Evolutionary conservation across 37 sponge, comb jelly and placozoan genomes (phyloP), one percentile per base, ranked within the genome.

Genomic region (Ianthella basta): DNA sequence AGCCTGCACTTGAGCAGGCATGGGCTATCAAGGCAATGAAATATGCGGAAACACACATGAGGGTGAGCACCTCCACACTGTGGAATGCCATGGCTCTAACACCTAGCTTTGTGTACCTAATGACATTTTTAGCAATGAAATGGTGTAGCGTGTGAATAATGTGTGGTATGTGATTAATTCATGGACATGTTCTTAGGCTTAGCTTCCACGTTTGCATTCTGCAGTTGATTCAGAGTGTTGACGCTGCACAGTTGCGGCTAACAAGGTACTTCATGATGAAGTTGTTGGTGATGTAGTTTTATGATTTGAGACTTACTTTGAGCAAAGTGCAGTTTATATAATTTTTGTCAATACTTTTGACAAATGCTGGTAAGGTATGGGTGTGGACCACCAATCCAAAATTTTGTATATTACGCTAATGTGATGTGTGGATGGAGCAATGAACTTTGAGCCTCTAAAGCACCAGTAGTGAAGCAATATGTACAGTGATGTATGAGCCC

Each of bases 41-140:
- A 20, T 92, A 96, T 85, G 91, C 96, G 54, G 93, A 96, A 72
- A 90, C 93, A 66, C 93, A 96, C 80, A 87, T 92, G 78, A 96
- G 88, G 83, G 91, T 95, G n/a, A 0, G 67, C 20, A 27, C 29
- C 19, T 56, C 0, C 35, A 50, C 33, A 55, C 18, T 56, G 55
- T 24, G 0, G 50, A 3, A 44, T 44, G 50, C 50, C 3, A 8
- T 44, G 50, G 8, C 50, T 44, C 50, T 44, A 8, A 10, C 50
- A n/a, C 13, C 20, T 72, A 44, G 81, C 35, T 12, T 35, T 70
- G 23, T 80, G 33, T 84, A 4, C n/a, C n/a, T n/a, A n/a, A n/a
- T n/a, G n/a, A n/a, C n/a, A n/a, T n/a, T n/a, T 44, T 10, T 44
- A 44, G 8, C 50, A 44, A 8, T 44, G 50, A 44, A 44, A 44